phyloP scores from a whole-genome alignment of 2,113 vertebrate genomes.

The Periophthalmodon schlosseri region DNA sequence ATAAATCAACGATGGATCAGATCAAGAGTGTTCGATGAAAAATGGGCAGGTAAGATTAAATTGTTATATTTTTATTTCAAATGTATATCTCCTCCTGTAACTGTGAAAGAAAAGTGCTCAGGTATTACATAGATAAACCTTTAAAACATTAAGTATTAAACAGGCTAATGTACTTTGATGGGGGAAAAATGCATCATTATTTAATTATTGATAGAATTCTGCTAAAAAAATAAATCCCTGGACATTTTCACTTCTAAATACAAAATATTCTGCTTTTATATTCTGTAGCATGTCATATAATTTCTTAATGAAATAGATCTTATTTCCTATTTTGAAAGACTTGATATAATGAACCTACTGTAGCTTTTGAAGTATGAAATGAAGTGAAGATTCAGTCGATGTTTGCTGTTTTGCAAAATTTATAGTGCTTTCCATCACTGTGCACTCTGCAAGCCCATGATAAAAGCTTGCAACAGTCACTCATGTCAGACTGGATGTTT shows the following conservation, averaged over 20 bases:
- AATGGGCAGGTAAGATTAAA: slow-evolving; percentile 63
- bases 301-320: slow-evolving; percentile 16
- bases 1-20: slow-evolving; percentile 44
- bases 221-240: slow-evolving; percentile 5
- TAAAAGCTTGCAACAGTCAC: slow-evolving; percentile 54
- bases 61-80: background rate
- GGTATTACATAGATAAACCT: background rate
- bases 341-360: slow-evolving; percentile 44
- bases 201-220: background rate
- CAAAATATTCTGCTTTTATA: background rate
- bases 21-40: slow-evolving; percentile 56
- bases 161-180: background rate
- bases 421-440: slow-evolving; percentile 57
- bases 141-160: background rate
- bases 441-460: slow-evolving; percentile 34
- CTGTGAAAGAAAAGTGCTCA: background rate
- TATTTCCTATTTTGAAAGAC: background rate
- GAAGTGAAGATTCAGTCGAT: slow-evolving; percentile 31
- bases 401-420: slow-evolving; percentile 67
- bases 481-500: slow-evolving; percentile 22
- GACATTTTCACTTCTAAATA: background rate
- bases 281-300: background rate
- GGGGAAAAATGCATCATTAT: background rate
- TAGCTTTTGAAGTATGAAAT: slow-evolving; percentile 53
- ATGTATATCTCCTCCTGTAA: background rate